These are phyloP conservation scores for Poeciliopsis turneri DNA, from an alignment of 2,797 vertebrate genomes.

Conservation along the genomic window DNA sequence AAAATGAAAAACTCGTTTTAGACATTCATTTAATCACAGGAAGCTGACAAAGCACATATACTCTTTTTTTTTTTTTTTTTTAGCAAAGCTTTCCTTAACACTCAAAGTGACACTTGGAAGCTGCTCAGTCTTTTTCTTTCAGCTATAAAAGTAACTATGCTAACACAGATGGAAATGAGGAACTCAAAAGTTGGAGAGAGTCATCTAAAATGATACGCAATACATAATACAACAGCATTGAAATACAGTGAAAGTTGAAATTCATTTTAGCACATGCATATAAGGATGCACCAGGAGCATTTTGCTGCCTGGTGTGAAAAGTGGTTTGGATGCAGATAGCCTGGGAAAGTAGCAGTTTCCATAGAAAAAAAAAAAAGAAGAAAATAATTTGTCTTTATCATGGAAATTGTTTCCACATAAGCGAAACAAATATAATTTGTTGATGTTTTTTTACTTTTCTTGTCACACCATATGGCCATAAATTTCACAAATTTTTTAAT, in stretches of 20 bases:
- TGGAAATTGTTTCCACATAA: not conserved
- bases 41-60: conserved; percentile 36
- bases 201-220: not conserved
- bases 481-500: not conserved
- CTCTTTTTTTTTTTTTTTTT: conserved; percentile 20
- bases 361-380: not conserved
- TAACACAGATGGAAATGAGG: conserved; percentile 6
- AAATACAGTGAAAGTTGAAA: not conserved
- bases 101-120: conserved; percentile 31
- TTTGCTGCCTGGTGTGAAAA: not conserved
- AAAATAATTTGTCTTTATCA: not conserved
- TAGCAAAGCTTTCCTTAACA: conserved; percentile 37
- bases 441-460: not conserved
- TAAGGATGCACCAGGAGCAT: not conserved
- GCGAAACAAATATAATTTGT: not conserved
- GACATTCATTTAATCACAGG: conserved; percentile 42
- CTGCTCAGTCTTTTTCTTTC: conserved; percentile 15
- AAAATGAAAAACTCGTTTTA: conserved; percentile 54
- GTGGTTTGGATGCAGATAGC: not conserved
- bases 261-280: not conserved
- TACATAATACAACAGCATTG: not conserved
- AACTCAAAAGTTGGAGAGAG: not conserved
- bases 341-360: not conserved
- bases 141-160: conserved; percentile 18
- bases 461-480: not conserved